Evolutionary conservation across 2,888 invertebrate species (phyloP), one percentile per base, ranked within the genome.

Genomic region (Trissolcus brochymenae): DNA sequence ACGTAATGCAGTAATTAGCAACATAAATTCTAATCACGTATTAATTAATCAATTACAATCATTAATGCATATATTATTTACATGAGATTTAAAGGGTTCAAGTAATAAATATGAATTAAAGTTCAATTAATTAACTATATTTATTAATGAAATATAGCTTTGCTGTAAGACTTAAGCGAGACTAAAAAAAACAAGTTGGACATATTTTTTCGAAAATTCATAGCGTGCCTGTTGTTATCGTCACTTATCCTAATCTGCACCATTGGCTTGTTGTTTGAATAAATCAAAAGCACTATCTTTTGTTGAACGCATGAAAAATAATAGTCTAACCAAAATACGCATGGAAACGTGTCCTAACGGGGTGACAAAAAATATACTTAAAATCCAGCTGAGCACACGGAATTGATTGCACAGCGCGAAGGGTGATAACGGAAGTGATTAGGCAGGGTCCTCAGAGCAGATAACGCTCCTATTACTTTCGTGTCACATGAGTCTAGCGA

Each of bases 381-480:
- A 76, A 76, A 76, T 78, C 55, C 74, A 65, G 76, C 68, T 51
- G 73, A 76, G 74, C 54, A 74, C 61, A 65, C 78, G 81, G 80
- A 83, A 86, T 85, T 86, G 85, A 85, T 85, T 85, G 83, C 81
- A 83, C 82, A 81, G 79, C 78, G 82, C 79, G 71, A 78, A 80
- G 54, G 49, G 79, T 81, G 85, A 87, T 86, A 84, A 83, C 82
- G 82, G 49, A 16, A 25, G 83, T 84, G 83, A 85, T 85, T 85
- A 85, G 83, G 79, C 56, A 76, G 71, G 76, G 76, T 55, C 77
- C 79, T 81, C 80, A 64, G 78, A 81, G 81, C 81, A 87, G 87
- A 87, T 87, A 87, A 83, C 84, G 83, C 65, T 72, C 61, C 46
- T 53, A 65, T 60, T 54, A 79, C 75, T 56, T 66, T 75, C 73